These are phyloP conservation scores for Sesia bembeciformis DNA, from an alignment of 2,888 invertebrate species.

Conservation along the genomic window DNA sequence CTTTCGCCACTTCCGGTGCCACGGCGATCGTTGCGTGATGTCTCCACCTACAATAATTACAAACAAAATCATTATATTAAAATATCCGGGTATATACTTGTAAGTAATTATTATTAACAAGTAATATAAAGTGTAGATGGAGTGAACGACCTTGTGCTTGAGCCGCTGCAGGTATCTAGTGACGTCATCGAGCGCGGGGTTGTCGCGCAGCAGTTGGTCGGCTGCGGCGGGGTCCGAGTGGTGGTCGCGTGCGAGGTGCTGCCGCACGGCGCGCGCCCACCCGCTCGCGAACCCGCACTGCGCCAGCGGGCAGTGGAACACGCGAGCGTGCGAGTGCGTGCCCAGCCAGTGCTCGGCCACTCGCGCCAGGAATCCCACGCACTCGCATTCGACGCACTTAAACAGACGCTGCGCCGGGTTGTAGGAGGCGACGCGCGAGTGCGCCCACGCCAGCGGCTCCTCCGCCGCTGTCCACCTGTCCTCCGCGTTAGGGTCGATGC, in stretches of 20 bases:
- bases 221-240: constrained; percentile 78
- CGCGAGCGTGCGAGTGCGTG: constrained; percentile 77
- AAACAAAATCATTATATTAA: too few species aligned
- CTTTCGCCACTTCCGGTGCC: constrained; percentile 19
- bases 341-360: constrained; percentile 87
- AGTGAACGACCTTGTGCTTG: constrained; percentile 65
- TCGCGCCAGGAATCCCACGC: constrained; percentile 81
- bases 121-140: neutral
- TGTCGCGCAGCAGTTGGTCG: constrained; percentile 79
- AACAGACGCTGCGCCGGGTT: constrained; percentile 84
- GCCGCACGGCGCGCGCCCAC: constrained; percentile 83
- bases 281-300: constrained; percentile 84
- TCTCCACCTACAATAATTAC: constrained; percentile 19
- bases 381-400: constrained; percentile 84
- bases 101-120: neutral
- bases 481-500: constrained; percentile 62
- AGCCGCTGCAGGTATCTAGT: constrained; percentile 80
- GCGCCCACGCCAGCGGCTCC: constrained; percentile 82
- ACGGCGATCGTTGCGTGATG: constrained; percentile 14
- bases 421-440: constrained; percentile 86
- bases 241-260: constrained; percentile 83
- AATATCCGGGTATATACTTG: too few species aligned
- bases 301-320: constrained; percentile 79
- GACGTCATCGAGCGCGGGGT: constrained; percentile 83
- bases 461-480: constrained; percentile 81